Base-by-base conservation (phyloP, 2,888 invertebrate genomes). In the Oligia strigilis region DNA sequence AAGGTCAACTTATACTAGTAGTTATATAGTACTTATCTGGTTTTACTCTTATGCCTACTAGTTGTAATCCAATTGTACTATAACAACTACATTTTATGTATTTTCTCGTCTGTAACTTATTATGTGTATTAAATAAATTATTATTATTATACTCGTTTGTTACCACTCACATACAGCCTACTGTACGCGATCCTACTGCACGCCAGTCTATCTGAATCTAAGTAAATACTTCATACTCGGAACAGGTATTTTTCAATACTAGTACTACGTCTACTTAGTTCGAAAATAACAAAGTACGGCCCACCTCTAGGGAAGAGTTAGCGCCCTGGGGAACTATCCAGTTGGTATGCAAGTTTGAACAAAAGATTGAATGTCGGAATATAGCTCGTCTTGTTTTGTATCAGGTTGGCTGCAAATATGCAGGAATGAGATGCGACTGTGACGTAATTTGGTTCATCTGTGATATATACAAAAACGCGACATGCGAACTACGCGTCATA, bases 341-440 rank as follows among this genome's bases (percentile, higher is more conserved):
- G 77, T 76, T 29, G 70, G 64, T 79, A 77, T 76, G 73, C 78
- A 70, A 79, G 77, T 86, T 86, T 64, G 52, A 75, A 81, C 87
- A 87, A 82, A 84, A 80, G 67, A 84, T 84, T 78, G 75, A 75
- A 75, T 78, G 67, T 60, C 14, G 4, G 55, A 36, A 66, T 73
- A 65, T 71, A 70, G 49, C 70, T 86, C 75, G 13, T 67, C 67
- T 62, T 73, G 36, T 60, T 64, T 85, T 82, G 46, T 49, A 67
- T 72, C 72, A 58, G 43, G 43, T 72, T 65, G 14, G n/a, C 4
- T 29, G n/a, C 67, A 73, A 64, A 52, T 74, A 65, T n/a, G 29
- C 29, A 43, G 66, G 23, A 60, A 46, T 65, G 11, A 52, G 46
- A 8, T 9, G 1, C 9, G 8, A 49, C 4, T 58, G 9, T 62